Evolutionary conservation across 92 coral and sea anemone genomes (phyloP).

Genomic region (Zoanthus gigantus): DNA sequence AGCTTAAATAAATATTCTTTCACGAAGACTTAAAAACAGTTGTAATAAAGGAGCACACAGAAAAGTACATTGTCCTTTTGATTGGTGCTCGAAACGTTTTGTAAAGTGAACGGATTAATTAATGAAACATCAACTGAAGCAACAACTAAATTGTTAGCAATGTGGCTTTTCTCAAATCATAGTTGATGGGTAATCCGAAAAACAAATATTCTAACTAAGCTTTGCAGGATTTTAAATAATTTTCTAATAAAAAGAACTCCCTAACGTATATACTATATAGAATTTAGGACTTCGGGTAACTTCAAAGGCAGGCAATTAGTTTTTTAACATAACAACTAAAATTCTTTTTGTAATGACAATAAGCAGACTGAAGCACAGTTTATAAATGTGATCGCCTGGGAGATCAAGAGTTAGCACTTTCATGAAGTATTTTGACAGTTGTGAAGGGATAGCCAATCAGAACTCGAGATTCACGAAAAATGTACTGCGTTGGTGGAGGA

Average conservation of each 20-base stretch:
- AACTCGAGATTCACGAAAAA: background rate
- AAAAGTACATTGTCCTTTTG: background rate
- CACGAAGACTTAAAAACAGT: background rate
- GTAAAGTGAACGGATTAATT: background rate
- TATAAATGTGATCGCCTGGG: slow-evolving; percentile 1
- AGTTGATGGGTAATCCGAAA: background rate
- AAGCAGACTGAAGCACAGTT: slow-evolving; percentile 4
- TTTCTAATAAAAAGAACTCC: background rate
- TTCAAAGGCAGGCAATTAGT: background rate
- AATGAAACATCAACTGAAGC: background rate
- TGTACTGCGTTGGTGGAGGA: background rate
- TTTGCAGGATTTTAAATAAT: background rate
- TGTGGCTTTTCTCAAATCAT: background rate
- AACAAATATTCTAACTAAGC: background rate
- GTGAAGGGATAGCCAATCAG: background rate
- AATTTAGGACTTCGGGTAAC: background rate
- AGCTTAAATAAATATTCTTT: background rate
- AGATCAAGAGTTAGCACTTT: background rate
- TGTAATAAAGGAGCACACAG: background rate
- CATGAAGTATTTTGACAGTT: background rate
- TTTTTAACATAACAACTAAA: background rate
- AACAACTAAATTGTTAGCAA: background rate
- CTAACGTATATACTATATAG: background rate
- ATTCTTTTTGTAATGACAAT: background rate
- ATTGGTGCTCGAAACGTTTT: background rate